Evolutionary conservation across 2,888 invertebrate genomes (phyloP).

Genomic region (Iphiclides podalirius): DNA sequence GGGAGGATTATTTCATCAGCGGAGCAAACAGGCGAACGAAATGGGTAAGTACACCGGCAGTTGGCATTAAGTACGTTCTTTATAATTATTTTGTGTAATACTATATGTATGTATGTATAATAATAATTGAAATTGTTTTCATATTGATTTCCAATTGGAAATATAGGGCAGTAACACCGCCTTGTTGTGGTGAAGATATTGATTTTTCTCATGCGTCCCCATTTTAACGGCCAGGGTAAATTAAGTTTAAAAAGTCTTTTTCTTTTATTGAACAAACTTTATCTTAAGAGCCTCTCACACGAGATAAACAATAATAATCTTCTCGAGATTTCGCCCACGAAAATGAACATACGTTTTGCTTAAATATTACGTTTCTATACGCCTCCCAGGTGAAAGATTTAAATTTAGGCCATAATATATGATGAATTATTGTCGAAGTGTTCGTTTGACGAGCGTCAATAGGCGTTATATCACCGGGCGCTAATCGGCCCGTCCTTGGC

Average conservation of each 20-base stretch:
- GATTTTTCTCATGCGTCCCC: constrained; percentile 66
- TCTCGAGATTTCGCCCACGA: not conserved
- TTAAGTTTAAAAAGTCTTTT: not conserved
- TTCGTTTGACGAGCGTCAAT: constrained; percentile 27
- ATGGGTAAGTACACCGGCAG: constrained; percentile 72
- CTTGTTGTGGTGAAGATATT: constrained; percentile 59
- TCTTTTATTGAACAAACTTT: not conserved
- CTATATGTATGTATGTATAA: no score
- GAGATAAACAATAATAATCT: not conserved
- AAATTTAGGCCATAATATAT: no score
- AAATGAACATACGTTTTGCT: no score
- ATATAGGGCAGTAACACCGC: constrained; percentile 27
- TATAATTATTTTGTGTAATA: not conserved
- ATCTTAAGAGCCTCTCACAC: not conserved
- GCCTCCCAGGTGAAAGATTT: no score
- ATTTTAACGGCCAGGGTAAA: constrained; percentile 26
- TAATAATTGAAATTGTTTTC: no score
- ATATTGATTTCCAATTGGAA: constrained; percentile 36
- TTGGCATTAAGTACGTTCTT: constrained; percentile 26
- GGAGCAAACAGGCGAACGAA: constrained; percentile 43
- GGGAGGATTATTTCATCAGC: constrained; percentile 36
- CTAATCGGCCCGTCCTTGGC: constrained; percentile 48
- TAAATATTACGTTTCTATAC: no score
- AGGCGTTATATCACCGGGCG: constrained; percentile 37
- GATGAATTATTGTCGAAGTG: not conserved